Evolutionary conservation across 2,888 invertebrate genomes (phyloP).

Genomic region (Drosophila colorata): DNA sequence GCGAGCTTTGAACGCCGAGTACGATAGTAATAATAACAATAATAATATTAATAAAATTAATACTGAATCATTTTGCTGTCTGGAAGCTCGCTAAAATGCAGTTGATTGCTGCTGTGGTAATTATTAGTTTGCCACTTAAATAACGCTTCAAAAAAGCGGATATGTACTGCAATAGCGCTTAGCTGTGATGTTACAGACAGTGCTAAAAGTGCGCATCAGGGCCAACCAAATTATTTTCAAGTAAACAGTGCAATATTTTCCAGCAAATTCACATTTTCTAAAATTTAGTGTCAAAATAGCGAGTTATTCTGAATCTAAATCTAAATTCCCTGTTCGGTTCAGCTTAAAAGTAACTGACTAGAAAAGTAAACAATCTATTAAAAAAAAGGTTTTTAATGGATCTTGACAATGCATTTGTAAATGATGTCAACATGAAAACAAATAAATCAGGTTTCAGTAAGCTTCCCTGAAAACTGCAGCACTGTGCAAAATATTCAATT

Average conservation of each 20-base stretch:
- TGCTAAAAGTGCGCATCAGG: not conserved
- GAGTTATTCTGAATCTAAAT: no score
- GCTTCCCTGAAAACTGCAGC: no score
- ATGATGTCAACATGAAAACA: not conserved
- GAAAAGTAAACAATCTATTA: no score
- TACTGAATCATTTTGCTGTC: slow-evolving; percentile 5
- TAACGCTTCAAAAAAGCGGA: slow-evolving; percentile 3
- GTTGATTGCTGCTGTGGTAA: slow-evolving; percentile 17
- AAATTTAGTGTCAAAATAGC: no score
- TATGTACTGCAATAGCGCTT: not conserved
- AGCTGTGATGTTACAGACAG: not conserved
- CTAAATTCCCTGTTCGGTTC: no score
- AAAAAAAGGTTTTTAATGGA: not conserved
- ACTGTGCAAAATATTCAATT: no score
- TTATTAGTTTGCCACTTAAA: slow-evolving; percentile 29
- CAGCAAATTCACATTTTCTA: no score
- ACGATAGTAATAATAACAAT: not conserved
- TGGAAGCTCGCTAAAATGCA: slow-evolving; percentile 25
- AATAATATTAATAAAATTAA: not conserved
- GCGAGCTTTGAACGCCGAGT: slow-evolving; percentile 16
- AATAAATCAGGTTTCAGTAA: not conserved
- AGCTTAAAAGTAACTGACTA: no score
- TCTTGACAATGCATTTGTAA: not conserved
- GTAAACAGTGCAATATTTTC: no score
- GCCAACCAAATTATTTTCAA: no score